These are phyloP conservation scores for Orthosia gothica DNA, from an alignment of 2,888 invertebrate genomes.

Conservation along the genomic window DNA sequence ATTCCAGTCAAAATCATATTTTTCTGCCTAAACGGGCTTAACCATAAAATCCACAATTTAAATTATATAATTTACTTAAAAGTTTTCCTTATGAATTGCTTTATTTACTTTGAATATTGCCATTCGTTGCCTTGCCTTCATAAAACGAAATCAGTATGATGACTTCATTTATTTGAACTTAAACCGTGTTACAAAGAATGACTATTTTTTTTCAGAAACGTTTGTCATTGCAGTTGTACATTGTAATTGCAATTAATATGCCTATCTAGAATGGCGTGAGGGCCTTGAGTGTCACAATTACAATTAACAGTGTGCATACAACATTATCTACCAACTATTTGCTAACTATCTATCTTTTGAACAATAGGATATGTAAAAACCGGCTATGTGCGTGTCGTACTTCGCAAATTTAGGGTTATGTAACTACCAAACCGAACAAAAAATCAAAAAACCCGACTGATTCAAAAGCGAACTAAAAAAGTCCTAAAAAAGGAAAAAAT, in stretches of 20 bases:
- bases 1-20: not conserved
- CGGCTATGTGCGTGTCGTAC: not conserved
- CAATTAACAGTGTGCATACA: constrained; percentile 16
- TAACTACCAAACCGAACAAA: too few relatives aligned
- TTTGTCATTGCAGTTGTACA: constrained; percentile 9
- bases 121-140: not conserved
- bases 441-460: too few relatives aligned
- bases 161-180: not conserved
- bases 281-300: constrained; percentile 24
- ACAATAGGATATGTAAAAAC: constrained; percentile 11
- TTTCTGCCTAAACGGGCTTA: not conserved
- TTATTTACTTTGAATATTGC: not conserved
- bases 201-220: not conserved
- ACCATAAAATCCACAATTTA: not conserved
- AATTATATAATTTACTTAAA: not conserved
- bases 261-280: not conserved
- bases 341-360: not conserved
- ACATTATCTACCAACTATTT: not conserved
- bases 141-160: not conserved
- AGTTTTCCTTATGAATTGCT: constrained; percentile 3
- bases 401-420: too few relatives aligned
- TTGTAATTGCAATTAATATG: constrained; percentile 10
- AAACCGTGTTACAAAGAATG: constrained; percentile 3
- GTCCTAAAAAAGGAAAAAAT: too few relatives aligned
- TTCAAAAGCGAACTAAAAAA: too few relatives aligned